Evolutionary conservation across 2,888 invertebrate species (phyloP).

Genomic region (Heteropelma amictum): DNA sequence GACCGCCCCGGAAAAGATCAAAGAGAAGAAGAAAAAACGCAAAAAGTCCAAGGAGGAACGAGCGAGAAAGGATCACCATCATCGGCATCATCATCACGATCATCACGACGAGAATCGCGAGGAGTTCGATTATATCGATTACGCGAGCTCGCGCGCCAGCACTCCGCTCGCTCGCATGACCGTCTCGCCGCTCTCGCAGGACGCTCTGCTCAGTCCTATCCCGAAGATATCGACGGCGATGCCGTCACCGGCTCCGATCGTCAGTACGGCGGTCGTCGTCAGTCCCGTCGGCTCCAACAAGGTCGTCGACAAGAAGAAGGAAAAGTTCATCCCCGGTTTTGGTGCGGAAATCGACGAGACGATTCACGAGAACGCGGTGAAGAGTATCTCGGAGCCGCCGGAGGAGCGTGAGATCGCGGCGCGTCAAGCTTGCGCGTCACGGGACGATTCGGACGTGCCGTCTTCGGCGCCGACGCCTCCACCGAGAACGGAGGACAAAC

Average conservation of each 20-base stretch:
- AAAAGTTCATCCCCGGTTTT: constrained; percentile 84
- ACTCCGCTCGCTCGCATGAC: constrained; percentile 71
- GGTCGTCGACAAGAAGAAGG: constrained; percentile 80
- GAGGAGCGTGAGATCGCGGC: constrained; percentile 71
- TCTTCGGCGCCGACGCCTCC: constrained; percentile 79
- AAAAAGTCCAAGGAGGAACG: constrained; percentile 90
- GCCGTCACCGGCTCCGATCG: constrained; percentile 61
- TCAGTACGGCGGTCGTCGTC: constrained; percentile 49
- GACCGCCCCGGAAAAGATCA: constrained; percentile 79
- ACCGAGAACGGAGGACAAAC: constrained; percentile 86
- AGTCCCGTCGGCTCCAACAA: constrained; percentile 61
- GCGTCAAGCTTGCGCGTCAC: constrained; percentile 63
- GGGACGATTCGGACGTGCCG: constrained; percentile 72
- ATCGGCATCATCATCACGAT: constrained; percentile 80
- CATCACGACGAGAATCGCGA: constrained; percentile 70
- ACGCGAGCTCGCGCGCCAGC: constrained; percentile 80
- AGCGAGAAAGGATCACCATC: constrained; percentile 84
- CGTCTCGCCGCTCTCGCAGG: constrained; percentile 70
- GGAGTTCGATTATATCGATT: constrained; percentile 79
- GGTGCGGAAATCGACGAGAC: constrained; percentile 84
- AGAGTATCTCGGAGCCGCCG: constrained; percentile 86
- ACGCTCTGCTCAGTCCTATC: constrained; percentile 79
- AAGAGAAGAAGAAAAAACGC: constrained; percentile 91
- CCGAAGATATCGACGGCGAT: constrained; percentile 80
- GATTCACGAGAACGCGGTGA: constrained; percentile 89